phyloP scores from a whole-genome alignment of 2,888 invertebrate species.

The Drosophila anomelani region DNA sequence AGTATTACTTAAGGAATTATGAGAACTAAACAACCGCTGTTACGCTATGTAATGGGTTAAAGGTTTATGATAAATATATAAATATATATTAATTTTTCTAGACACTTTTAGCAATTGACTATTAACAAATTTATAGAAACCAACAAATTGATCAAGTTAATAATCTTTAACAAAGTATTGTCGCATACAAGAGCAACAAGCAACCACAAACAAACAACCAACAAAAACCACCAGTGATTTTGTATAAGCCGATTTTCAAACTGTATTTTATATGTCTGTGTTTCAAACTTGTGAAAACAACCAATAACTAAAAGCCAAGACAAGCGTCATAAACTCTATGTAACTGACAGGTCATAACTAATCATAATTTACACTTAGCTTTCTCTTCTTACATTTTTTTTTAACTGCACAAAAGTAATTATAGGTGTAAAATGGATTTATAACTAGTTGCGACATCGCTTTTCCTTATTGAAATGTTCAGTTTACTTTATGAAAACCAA shows the following conservation, averaged over 20 bases:
- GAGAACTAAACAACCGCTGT: slow-evolving; percentile 33
- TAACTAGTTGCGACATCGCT: slow-evolving; percentile 29
- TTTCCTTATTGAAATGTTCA: slow-evolving; percentile 20
- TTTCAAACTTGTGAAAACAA: slow-evolving; percentile 31
- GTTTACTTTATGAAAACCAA: slow-evolving; percentile 29
- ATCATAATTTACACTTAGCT: slow-evolving; percentile 21
- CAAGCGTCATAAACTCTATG: slow-evolving; percentile 32
- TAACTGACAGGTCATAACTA: slow-evolving; percentile 34
- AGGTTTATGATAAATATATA: slow-evolving; percentile 44
- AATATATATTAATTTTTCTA: slow-evolving; percentile 65
- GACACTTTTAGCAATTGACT: slow-evolving; percentile 66
- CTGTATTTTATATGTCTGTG: slow-evolving; percentile 51
- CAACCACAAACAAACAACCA: slow-evolving; percentile 51
- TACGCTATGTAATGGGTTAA: slow-evolving; percentile 22
- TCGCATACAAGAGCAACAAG: slow-evolving; percentile 38
- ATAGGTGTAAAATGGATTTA: slow-evolving; percentile 17
- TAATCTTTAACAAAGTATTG: slow-evolving; percentile 35
- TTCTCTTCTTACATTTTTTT: slow-evolving; percentile 1
- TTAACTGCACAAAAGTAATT: slow-evolving; percentile 39
- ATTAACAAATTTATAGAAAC: slow-evolving; percentile 60
- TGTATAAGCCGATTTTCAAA: slow-evolving; percentile 71
- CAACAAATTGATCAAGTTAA: slow-evolving; percentile 53
- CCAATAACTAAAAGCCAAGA: slow-evolving; percentile 37
- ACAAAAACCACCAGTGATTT: slow-evolving; percentile 76
- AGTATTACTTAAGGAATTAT: slow-evolving; percentile 60